Conservation (phyloP, 2,888 invertebrate species). For the Ditula angustiorana region DNA sequence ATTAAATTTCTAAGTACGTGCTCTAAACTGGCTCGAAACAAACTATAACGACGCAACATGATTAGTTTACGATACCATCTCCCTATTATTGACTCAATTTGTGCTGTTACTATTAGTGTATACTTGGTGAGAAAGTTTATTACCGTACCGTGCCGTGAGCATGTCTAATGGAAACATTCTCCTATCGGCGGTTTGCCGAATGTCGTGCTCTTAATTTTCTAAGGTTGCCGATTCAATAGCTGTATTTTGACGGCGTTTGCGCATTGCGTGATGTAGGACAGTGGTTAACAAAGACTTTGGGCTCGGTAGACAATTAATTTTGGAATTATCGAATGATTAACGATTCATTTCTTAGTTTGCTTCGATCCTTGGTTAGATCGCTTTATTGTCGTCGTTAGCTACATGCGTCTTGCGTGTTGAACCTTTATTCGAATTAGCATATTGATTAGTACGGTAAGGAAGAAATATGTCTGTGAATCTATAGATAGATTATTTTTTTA, state of each 20-base stretch:
- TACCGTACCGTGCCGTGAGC: constrained; percentile 38
- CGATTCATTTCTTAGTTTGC: constrained; percentile 30
- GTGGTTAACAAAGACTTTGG: constrained; percentile 42
- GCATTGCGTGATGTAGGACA: constrained; percentile 60
- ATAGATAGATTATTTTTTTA: no score
- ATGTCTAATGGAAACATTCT: constrained; percentile 49
- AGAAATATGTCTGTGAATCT: no score
- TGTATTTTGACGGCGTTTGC: constrained; percentile 50
- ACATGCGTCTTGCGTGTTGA: background rate
- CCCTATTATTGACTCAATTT: background rate
- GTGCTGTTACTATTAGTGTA: background rate
- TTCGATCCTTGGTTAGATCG: background rate
- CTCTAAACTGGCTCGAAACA: background rate
- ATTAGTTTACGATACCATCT: background rate
- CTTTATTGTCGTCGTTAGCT: background rate
- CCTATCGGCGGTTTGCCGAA: constrained; percentile 46
- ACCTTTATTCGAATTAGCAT: no score
- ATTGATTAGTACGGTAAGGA: no score
- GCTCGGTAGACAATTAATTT: constrained; percentile 48
- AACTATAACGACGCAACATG: background rate
- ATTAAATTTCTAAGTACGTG: background rate
- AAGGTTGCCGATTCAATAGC: constrained; percentile 65
- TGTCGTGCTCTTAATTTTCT: constrained; percentile 68
- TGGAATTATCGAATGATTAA: constrained; percentile 56
- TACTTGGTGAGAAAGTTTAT: background rate